phyloP scores from a whole-genome alignment of 2,113 vertebrate genomes.

The Chloroceryle aenea region DNA sequence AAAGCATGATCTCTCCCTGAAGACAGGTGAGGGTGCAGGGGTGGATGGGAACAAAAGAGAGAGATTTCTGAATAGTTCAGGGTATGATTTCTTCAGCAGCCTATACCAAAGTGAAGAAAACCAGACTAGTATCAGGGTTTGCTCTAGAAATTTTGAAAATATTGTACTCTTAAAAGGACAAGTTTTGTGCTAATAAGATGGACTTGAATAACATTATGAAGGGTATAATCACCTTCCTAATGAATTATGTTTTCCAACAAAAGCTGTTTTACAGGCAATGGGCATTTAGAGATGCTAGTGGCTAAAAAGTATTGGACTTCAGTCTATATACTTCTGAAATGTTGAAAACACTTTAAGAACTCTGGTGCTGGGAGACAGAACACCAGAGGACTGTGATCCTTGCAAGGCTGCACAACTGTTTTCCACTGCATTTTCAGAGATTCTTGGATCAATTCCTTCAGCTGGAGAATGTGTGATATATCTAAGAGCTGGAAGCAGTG shows the following conservation, averaged over 20 bases:
- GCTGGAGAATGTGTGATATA: background rate
- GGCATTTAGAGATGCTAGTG: background rate
- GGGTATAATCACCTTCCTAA: background rate
- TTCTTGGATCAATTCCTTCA: background rate
- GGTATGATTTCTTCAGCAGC: background rate
- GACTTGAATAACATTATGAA: background rate
- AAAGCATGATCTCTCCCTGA: background rate
- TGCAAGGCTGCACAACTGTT: background rate
- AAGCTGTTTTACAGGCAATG: background rate
- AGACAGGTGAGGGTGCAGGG: background rate
- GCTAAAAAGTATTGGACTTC: background rate
- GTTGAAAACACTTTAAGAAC: background rate
- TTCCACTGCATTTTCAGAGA: background rate
- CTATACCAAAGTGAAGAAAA: background rate
- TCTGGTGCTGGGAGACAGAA: background rate
- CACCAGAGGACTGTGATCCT: background rate
- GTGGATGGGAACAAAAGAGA: rapidly evolving
- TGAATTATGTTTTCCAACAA: background rate
- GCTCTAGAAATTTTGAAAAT: background rate
- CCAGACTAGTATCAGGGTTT: background rate
- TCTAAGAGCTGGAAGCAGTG: background rate
- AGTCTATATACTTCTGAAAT: background rate
- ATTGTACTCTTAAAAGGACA: background rate
- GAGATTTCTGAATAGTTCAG: background rate
- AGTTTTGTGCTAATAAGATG: background rate